Percentiles rank a stretch among this genome's conserved stretches.
These are phyloP conservation scores for Herpetotheres cachinnans DNA, from an alignment of 2,113 vertebrate genomes.

Conservation along the genomic window DNA sequence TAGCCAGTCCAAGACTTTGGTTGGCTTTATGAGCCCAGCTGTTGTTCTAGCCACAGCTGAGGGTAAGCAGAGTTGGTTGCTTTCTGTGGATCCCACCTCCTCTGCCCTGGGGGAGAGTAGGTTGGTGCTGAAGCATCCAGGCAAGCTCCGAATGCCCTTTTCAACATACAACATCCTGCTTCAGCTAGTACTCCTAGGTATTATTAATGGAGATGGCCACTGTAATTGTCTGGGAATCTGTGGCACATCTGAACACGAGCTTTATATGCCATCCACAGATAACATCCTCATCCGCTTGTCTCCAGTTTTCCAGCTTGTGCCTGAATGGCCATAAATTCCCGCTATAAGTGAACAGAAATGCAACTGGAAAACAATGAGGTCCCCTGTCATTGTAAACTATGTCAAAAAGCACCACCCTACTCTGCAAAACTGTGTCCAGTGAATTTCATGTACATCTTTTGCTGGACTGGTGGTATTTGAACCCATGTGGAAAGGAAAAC, in stretches of 20 bases:
- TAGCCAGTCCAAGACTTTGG: background rate
- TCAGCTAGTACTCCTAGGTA: background rate
- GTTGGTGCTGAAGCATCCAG: background rate
- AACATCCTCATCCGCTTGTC: too few species aligned
- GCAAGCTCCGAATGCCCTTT: accelerated
- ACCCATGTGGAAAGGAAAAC: background rate
- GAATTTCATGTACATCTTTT: background rate
- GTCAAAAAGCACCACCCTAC: background rate
- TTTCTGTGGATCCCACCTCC: background rate
- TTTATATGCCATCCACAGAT: background rate
- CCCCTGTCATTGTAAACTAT: background rate
- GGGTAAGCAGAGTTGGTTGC: background rate
- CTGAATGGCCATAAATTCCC: background rate
- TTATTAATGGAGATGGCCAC: background rate
- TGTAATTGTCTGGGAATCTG: background rate
- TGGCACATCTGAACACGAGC: background rate
- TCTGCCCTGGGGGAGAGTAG: background rate
- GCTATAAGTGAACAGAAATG: background rate
- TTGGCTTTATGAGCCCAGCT: background rate
- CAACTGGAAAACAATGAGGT: background rate
- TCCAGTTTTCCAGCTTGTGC: background rate
- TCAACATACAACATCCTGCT: accelerated
- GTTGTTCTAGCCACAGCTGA: background rate
- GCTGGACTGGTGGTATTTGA: background rate
- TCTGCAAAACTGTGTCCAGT: background rate